A percentile compares a stretch with the other conserved stretches of the same genome.
Conservation (phyloP, 2,797 vertebrate species). For the Lindbergichthys nudifrons region DNA sequence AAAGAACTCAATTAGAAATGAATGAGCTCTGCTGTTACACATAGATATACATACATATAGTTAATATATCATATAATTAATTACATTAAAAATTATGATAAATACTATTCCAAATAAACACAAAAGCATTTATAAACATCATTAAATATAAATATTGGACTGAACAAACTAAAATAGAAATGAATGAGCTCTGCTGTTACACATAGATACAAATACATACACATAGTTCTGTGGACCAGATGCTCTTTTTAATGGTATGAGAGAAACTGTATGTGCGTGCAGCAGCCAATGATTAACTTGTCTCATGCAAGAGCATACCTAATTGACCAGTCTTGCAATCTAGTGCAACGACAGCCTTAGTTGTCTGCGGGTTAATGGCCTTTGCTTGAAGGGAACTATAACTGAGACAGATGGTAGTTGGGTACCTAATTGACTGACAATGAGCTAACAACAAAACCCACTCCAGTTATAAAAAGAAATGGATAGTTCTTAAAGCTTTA, state of each 20-base stretch:
- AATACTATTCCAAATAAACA: neutral
- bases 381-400: slow-evolving; percentile 74
- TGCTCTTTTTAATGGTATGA: slow-evolving; percentile 50
- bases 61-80: too few relatives aligned
- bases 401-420: slow-evolving; percentile 77
- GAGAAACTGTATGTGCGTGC: slow-evolving; percentile 51
- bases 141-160: too few relatives aligned
- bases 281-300: slow-evolving; percentile 69
- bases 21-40: too few relatives aligned
- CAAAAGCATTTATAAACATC: too few relatives aligned
- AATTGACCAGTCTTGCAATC: slow-evolving; percentile 78
- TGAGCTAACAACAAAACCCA: slow-evolving; percentile 64
- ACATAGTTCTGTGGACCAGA: slow-evolving; percentile 30
- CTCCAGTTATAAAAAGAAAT: slow-evolving; percentile 47
- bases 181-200: too few relatives aligned
- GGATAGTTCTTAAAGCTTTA: slow-evolving; percentile 29
- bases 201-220: too few relatives aligned
- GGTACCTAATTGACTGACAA: slow-evolving; percentile 73
- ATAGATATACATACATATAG: too few relatives aligned
- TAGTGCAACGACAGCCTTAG: slow-evolving; percentile 64
- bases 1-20: too few relatives aligned
- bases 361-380: slow-evolving; percentile 77
- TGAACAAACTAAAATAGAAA: too few relatives aligned
- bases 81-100: neutral
- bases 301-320: slow-evolving; percentile 75